Base-by-base conservation (phyloP, 2,797 vertebrate genomes). In the Rallus crepitans region DNA sequence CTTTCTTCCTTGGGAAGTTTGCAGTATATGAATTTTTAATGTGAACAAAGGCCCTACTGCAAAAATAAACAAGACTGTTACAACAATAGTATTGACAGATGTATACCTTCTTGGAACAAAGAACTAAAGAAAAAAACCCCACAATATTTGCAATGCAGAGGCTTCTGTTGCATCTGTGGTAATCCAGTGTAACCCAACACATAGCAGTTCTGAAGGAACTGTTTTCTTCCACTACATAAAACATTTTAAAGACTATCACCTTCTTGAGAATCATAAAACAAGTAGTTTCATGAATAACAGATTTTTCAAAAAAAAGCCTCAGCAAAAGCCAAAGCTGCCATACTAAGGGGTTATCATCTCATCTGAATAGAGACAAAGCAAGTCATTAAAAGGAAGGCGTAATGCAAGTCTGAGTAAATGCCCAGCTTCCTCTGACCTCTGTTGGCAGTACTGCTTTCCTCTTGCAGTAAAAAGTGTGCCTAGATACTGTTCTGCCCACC, bases 321-420 rank as follows among this genome's bases (percentile, higher is more conserved):
- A 69, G 72, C 73, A 91, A 56, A 87, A 65, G 69, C 14, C 15
- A 4, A 56, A 81, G 81, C 17, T 78, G 31, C 18, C 35, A 37
- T 59, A 79, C 57, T 94, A 96, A 86, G 47, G 70, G 85, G 17
- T 88, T 81, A 80, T 80, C 79, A 86, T 57, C 76, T 93, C 70
- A 94, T 87, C 82, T 73, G 68, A 72, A 95, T 39, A 27, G 53
- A 89, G 48, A 56, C 57, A 81, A 93, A 93, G 37, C 73, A 80
- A 92, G 82, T 91, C 82, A 95, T 63, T 95, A 66, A 71, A 95
- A 87, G 85, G 56, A 96, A 91, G 87, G 64, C n/a, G 18, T 80
- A 95, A 95, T 31, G 80, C 20, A 91, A 63, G 70, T 52, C 85
- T 87, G 70, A 89, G 75, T 96, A 96, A 82, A 88, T 94, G 85